Conservation (phyloP, 1,140 invertebrate genomes). For the Stegodyphus mimosarum region DNA sequence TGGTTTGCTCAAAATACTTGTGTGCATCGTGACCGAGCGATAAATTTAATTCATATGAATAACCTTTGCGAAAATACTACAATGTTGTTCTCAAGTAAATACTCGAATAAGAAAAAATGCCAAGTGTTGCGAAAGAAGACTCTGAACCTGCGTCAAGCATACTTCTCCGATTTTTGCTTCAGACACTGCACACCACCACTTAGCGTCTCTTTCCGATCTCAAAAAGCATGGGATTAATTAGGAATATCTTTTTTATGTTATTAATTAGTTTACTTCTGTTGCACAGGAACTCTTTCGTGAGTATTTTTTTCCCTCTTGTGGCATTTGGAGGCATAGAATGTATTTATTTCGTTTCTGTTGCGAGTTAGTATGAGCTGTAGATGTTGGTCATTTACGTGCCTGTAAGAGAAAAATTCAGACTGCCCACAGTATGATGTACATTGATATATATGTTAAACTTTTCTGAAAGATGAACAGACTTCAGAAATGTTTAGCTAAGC, state of each 20-base stretch:
- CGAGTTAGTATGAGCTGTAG: too few species aligned
- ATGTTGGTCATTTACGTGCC: too few species aligned
- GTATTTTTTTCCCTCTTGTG: neutral
- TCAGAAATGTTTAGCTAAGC: too few species aligned
- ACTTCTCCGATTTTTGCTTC: conserved; percentile 49
- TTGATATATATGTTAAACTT: too few species aligned
- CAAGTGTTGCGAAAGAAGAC: conserved; percentile 51
- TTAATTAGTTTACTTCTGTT: conserved; percentile 59
- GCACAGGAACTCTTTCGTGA: conserved; percentile 16
- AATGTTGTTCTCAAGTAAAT: conserved; percentile 53
- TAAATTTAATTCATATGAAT: conserved; percentile 32
- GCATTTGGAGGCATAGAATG: neutral
- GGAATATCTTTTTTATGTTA: conserved; percentile 52
- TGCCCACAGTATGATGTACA: too few species aligned
- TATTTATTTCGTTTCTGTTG: neutral
- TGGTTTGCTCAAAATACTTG: conserved; percentile 18
- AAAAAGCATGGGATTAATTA: conserved; percentile 54
- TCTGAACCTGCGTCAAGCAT: conserved; percentile 44
- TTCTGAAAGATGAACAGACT: too few species aligned
- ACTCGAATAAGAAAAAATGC: conserved; percentile 50
- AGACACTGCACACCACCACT: conserved; percentile 45
- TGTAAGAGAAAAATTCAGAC: too few species aligned
- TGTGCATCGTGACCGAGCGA: conserved; percentile 18
- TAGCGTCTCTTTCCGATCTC: conserved; percentile 44
- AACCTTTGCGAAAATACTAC: conserved; percentile 51